Conservation (phyloP, 1,140 invertebrate genomes). For the Mercenaria mercenaria region DNA sequence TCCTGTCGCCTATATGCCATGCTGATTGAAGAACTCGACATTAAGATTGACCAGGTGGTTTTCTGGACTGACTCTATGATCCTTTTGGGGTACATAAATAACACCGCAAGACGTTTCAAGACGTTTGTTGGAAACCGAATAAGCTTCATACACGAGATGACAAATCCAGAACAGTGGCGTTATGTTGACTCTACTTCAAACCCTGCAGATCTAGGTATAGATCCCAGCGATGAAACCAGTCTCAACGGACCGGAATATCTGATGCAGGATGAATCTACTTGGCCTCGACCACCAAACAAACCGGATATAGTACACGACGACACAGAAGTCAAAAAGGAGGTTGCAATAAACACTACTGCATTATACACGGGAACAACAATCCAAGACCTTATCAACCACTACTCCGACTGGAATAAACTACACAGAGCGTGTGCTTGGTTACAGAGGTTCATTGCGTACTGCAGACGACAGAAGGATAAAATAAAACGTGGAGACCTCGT, state of each 20-base stretch:
- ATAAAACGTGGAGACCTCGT: neutral
- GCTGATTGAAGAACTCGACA: constrained; percentile 25
- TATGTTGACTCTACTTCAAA: constrained; percentile 20
- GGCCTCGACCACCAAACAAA: neutral
- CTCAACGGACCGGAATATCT: constrained; percentile 15
- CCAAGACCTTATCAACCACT: neutral
- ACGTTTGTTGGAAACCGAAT: constrained; percentile 63
- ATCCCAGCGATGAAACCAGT: neutral
- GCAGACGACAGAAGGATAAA: neutral
- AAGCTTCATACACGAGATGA: constrained; percentile 25
- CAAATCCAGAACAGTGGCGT: neutral
- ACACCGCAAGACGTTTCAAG: constrained; percentile 1
- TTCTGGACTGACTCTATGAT: constrained; percentile 60
- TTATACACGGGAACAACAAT: neutral
- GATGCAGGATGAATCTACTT: neutral
- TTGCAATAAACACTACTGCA: neutral
- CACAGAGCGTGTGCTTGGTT: constrained; percentile 4
- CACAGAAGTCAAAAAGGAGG: neutral
- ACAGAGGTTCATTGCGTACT: neutral
- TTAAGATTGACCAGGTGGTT: neutral
- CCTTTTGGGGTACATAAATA: constrained; percentile 37
- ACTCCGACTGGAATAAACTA: neutral
- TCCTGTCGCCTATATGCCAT: constrained; percentile 26
- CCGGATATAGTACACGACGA: neutral
- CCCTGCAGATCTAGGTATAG: constrained; percentile 11